These are phyloP conservation scores for Willowsia nigromaculata DNA, from an alignment of 2,888 invertebrate species.

Conservation along the genomic window DNA sequence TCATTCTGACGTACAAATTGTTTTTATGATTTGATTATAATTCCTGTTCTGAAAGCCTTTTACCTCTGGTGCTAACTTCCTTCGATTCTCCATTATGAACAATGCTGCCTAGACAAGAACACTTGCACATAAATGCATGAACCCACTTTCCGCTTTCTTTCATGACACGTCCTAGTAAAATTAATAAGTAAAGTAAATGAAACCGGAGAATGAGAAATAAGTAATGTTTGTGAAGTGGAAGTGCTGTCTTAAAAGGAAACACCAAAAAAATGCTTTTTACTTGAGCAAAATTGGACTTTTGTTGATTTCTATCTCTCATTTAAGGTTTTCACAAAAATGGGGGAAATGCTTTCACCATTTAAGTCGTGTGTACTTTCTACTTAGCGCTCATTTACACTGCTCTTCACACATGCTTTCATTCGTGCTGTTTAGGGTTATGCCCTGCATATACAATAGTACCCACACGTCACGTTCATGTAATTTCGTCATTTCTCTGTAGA, in stretches of 20 bases:
- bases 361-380: neutral
- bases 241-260: neutral
- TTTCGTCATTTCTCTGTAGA: conserved; percentile 43
- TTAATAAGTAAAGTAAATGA: conserved; percentile 4
- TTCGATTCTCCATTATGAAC: neutral
- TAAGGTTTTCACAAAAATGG: neutral
- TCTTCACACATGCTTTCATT: neutral
- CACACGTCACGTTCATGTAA: neutral
- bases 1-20: neutral
- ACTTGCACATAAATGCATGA: neutral
- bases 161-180: neutral
- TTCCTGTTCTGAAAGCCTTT: neutral
- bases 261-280: neutral
- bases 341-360: neutral
- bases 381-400: neutral
- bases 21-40: conserved; percentile 31
- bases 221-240: neutral
- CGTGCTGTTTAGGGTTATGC: neutral
- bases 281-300: neutral
- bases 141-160: neutral
- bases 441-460: neutral
- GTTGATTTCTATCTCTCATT: neutral
- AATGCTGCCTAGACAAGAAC: neutral
- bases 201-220: neutral
- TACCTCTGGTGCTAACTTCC: neutral